Conservation (phyloP, 2,888 invertebrate genomes). For the Lymantria dispar region DNA sequence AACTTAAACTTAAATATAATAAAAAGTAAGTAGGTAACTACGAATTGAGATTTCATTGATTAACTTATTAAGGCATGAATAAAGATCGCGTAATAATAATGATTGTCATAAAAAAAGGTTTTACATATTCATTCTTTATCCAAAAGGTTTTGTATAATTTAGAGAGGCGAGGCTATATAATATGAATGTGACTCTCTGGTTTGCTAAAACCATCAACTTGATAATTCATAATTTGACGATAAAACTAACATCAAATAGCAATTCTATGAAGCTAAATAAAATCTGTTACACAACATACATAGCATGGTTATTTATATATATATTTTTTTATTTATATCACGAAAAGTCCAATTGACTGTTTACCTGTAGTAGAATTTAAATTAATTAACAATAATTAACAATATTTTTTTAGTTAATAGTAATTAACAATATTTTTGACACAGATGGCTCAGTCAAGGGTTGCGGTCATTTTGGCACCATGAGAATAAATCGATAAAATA, state of each 20-base stretch:
- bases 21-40: conserved; percentile 38
- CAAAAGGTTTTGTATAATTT: too few species aligned
- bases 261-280: neutral
- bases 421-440: neutral
- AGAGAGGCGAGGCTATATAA: too few species aligned
- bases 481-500: conserved; percentile 27
- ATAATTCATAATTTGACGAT: neutral
- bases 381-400: conserved; percentile 9
- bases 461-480: conserved; percentile 37
- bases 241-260: neutral
- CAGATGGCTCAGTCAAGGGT: conserved; percentile 10
- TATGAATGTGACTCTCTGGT: too few species aligned
- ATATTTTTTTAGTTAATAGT: conserved; percentile 2
- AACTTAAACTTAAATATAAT: conserved; percentile 35
- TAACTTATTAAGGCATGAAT: conserved; percentile 6
- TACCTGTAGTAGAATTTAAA: conserved; percentile 28
- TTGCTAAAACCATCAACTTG: too few species aligned
- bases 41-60: conserved; percentile 38
- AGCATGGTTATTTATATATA: neutral
- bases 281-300: neutral
- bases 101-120: too few species aligned
- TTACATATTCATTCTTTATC: too few species aligned
- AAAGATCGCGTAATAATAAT: neutral
- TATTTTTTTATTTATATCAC: neutral
- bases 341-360: conserved; percentile 37